Evolutionary conservation across 1,140 invertebrate genomes (phyloP), one percentile per base, ranked within the genome.

Genomic region (Chironomus tepperi): DNA sequence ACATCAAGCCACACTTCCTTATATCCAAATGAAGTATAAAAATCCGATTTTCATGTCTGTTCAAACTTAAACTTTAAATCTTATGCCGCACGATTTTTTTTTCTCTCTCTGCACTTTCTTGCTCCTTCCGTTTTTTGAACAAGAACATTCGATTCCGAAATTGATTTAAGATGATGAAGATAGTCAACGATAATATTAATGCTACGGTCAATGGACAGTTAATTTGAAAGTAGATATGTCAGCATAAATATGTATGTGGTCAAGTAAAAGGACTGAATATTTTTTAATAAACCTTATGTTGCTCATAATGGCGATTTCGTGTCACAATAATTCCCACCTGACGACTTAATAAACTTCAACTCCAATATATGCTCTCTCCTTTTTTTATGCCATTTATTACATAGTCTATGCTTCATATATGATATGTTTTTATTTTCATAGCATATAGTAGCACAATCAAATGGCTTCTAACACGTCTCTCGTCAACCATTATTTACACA

Each of bases 401-500:
- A 34, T 34, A 34, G 24, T 34, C 24, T 34, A 34, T 34, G 24
- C 24, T 34, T 34, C 24, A 34, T 34, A 34, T 5, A 34, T 34
- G 24, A 34, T n/a, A 34, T 34, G 24, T 34, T 34, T 34, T 34
- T 2, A 2, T 12, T 57, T 15, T 57, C 12, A n/a, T 57, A n/a
- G n/a, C n/a, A 12, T 57, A 12, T 57, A 12, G 12, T n/a, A n/a
- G n/a, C 47, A 57, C 47, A 57, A 57, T 57, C 47, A 57, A 34
- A 34, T 34, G 24, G 24, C 24, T 34, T 34, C 24, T 34, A 57
- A 8, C 47, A 57, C 47, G 47, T 57, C 47, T 57, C 47, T 57
- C 47, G n/a, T 57, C 47, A 57, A n/a, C 47, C 47, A 57, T 57
- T 57, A 57, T 57, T 57, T 57, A 57, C 47, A 57, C 47, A 57